Evolutionary conservation across 1,140 invertebrate genomes (phyloP).

Genomic region (Sinella curviseta): DNA sequence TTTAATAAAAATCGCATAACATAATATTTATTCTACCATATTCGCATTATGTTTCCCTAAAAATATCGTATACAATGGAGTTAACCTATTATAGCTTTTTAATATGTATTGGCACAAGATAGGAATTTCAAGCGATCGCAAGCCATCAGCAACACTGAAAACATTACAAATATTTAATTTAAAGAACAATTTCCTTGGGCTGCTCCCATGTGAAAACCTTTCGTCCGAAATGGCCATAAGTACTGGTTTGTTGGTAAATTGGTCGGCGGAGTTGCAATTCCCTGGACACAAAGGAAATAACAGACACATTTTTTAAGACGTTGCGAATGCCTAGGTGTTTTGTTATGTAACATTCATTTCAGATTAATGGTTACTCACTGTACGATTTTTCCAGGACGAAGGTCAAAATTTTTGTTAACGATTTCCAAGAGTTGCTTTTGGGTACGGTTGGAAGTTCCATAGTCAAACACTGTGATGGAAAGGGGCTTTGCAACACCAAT

Average conservation of each 20-base stretch:
- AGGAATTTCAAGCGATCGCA: neutral
- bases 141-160: neutral
- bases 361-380: too few species aligned
- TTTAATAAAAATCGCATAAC: too few species aligned
- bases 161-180: constrained; percentile 22
- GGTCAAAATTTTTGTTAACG: constrained; percentile 95
- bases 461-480: constrained; percentile 94
- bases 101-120: neutral
- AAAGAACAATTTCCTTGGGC: constrained; percentile 46
- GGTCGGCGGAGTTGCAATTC: constrained; percentile 91
- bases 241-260: constrained; percentile 96
- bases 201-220: constrained; percentile 85
- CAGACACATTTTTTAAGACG: too few species aligned
- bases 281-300: constrained; percentile 60
- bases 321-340: too few species aligned
- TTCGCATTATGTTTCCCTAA: too few species aligned
- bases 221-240: constrained; percentile 97
- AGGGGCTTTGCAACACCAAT: constrained; percentile 93
- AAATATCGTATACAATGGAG: too few species aligned
- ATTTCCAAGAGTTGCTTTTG: constrained; percentile 87
- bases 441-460: constrained; percentile 87
- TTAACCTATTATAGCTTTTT: too few species aligned
- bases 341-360: too few species aligned
- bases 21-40: too few species aligned
- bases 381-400: constrained; percentile 95